These are phyloP conservation scores for Aleiodes testaceus DNA, from an alignment of 2,888 invertebrate species.

Conservation along the genomic window DNA sequence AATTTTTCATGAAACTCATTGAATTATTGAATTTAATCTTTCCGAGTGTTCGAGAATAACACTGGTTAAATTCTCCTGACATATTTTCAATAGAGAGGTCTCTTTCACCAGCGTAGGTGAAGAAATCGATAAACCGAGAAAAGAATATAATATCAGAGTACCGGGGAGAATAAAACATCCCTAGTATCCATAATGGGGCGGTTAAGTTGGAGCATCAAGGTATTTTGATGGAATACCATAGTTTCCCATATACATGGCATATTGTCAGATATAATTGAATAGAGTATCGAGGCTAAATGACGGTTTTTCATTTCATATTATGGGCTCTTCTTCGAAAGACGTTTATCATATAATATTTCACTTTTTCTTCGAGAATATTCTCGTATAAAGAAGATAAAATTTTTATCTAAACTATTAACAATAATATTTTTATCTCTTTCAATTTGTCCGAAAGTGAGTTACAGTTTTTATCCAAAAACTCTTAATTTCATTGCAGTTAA, in stretches of 20 bases:
- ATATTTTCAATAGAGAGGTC: slow-evolving; percentile 11
- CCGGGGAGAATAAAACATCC: slow-evolving; percentile 12
- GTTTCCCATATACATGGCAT: slow-evolving; percentile 1
- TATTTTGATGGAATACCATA: slow-evolving; percentile 15
- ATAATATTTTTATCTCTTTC: too few relatives aligned
- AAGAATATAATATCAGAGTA: slow-evolving; percentile 16
- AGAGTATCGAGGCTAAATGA: slow-evolving; percentile 34
- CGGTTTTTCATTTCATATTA: slow-evolving; percentile 23
- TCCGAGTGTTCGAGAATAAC: not conserved
- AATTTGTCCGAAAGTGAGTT: too few relatives aligned
- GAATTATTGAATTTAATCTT: too few relatives aligned
- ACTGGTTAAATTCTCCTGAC: not conserved
- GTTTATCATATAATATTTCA: too few relatives aligned
- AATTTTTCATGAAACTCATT: too few relatives aligned
- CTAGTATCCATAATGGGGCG: not conserved
- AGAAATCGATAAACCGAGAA: slow-evolving; percentile 11
- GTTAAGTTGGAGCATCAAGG: not conserved
- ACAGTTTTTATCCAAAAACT: too few relatives aligned
- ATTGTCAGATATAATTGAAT: slow-evolving; percentile 26
- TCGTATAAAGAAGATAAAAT: not conserved
- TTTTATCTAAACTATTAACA: not conserved
- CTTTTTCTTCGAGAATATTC: too few relatives aligned
- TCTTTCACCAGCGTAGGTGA: slow-evolving; percentile 2
- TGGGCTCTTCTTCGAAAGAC: not conserved
- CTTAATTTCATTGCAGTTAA: too few relatives aligned